phyloP scores from a whole-genome alignment of 2,888 invertebrate species.

The Cataglyphis cursor region DNA sequence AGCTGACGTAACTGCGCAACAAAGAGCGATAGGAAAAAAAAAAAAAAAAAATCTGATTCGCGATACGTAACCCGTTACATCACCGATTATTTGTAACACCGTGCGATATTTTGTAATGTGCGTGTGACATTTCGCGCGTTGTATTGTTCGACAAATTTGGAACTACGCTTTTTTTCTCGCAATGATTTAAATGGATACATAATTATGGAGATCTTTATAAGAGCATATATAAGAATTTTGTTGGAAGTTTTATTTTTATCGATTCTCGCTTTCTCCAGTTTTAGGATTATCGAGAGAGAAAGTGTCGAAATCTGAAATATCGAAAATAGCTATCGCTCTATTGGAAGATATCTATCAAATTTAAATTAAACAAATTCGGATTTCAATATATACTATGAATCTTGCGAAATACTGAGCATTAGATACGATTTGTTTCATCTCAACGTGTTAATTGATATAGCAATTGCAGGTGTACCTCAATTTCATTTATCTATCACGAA shows the following conservation, averaged over 20 bases:
- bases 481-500: slow-evolving; percentile 13
- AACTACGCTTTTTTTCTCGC: not conserved
- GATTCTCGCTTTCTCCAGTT: not conserved
- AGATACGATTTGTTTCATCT: not conserved
- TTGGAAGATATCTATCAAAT: slow-evolving; percentile 1
- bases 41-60: not conserved
- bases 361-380: not conserved
- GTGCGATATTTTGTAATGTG: not conserved
- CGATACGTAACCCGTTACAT: not conserved
- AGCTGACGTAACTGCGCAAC: not conserved
- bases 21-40: not conserved
- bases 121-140: not conserved
- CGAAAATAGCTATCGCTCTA: not conserved
- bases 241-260: slow-evolving; percentile 8
- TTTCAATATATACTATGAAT: not conserved
- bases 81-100: not conserved
- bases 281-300: slow-evolving; percentile 9
- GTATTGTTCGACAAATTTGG: not conserved
- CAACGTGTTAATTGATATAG: not conserved
- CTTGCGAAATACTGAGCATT: not conserved
- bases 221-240: not conserved
- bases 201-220: not conserved
- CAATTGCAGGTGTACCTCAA: not conserved
- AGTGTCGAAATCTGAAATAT: slow-evolving; percentile 10
- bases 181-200: not conserved